A percentile compares a stretch with the other conserved stretches of the same genome.
These are phyloP conservation scores for Zygothrica quintamaculata DNA, from an alignment of 2,888 invertebrate species.

Conservation along the genomic window DNA sequence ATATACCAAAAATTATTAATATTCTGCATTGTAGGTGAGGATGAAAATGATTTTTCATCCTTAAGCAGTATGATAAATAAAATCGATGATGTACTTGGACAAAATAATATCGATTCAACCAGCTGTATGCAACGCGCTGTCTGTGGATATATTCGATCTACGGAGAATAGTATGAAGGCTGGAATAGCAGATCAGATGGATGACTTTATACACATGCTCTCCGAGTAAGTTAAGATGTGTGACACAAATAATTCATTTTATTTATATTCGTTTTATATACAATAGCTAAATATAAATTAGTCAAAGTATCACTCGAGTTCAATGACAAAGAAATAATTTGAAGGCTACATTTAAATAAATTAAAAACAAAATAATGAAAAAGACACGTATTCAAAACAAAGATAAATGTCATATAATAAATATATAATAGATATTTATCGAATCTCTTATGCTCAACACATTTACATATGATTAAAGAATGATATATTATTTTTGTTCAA, in stretches of 20 bases:
- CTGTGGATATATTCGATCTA: conserved; percentile 90
- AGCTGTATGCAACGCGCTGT: conserved; percentile 89
- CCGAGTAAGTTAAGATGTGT: conserved; percentile 87
- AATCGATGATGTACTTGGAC: conserved; percentile 88
- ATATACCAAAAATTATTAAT: too few species aligned
- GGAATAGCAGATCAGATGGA: conserved; percentile 89
- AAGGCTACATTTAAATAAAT: too few species aligned
- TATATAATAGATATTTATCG: too few species aligned
- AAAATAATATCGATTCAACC: conserved; percentile 90
- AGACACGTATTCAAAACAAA: too few species aligned
- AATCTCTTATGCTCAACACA: too few species aligned
- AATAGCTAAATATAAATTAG: too few species aligned
- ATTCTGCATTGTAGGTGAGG: conserved; percentile 86
- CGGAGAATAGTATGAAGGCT: conserved; percentile 87
- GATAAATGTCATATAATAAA: too few species aligned
- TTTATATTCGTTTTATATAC: neutral
- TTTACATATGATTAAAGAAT: too few species aligned
- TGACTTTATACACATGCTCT: conserved; percentile 87
- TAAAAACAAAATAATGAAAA: too few species aligned
- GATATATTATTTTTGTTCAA: conserved; percentile 1
- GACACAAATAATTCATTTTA: conserved; percentile 7
- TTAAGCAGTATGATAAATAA: conserved; percentile 88
- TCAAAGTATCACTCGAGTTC: too few species aligned
- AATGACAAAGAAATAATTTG: too few species aligned
- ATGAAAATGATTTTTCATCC: conserved; percentile 86